A percentile compares a stretch with the other conserved stretches of the same genome.
Conservation (phyloP, 1,140 invertebrate genomes). For the Elysia chlorotica region DNA sequence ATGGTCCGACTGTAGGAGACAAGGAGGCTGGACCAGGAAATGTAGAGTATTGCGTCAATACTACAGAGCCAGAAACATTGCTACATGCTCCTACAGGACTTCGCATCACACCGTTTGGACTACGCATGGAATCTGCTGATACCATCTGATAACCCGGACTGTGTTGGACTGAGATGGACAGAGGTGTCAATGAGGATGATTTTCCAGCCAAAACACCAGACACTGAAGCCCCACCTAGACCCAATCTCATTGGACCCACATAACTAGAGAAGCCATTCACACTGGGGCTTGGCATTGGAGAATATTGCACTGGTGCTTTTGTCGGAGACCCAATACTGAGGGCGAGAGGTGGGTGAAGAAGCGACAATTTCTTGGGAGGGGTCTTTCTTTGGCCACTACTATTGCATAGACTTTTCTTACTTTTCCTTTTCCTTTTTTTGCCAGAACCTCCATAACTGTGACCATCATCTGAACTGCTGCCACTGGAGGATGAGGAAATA, state of each 20-base stretch:
- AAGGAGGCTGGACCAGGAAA: not conserved
- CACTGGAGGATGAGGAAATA: slow-evolving; percentile 10
- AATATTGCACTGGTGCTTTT: slow-evolving; percentile 1
- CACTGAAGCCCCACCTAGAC: too few relatives aligned
- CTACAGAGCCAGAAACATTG: not conserved
- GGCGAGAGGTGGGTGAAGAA: not conserved
- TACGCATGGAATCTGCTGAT: slow-evolving; percentile 7
- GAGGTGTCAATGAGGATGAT: slow-evolving; percentile 4
- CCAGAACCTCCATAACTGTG: too few relatives aligned
- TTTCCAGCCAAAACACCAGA: too few relatives aligned
- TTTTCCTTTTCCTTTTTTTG: not conserved
- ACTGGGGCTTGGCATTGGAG: slow-evolving; percentile 17
- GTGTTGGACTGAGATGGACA: slow-evolving; percentile 14
- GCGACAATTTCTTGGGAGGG: slow-evolving; percentile 10
- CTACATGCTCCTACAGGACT: not conserved
- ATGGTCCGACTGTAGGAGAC: not conserved
- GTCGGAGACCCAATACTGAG: slow-evolving; percentile 8
- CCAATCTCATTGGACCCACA: not conserved
- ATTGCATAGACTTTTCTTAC: not conserved
- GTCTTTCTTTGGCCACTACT: not conserved
- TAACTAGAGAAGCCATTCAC: slow-evolving; percentile 17
- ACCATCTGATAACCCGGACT: slow-evolving; percentile 21
- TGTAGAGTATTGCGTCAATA: not conserved
- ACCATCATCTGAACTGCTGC: slow-evolving; percentile 13
- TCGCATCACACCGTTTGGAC: not conserved